Conservation (phyloP, 2,888 invertebrate genomes). For the Sylvicola cinctus region DNA sequence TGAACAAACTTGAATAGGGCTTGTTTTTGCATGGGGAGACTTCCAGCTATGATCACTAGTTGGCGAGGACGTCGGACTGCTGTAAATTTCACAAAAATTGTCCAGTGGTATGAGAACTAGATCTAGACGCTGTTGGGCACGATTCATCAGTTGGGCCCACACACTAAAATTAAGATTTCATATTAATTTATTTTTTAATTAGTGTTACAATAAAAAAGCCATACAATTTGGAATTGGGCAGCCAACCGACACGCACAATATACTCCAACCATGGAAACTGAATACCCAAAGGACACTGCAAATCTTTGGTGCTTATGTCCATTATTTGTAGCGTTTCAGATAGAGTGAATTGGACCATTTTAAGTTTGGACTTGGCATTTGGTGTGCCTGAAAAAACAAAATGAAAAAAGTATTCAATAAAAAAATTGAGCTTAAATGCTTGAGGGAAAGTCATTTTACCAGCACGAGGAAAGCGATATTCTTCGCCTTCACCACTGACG, state of each 20-base stretch:
- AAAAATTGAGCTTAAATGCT: no score
- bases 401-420: not conserved
- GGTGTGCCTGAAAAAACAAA: constrained; percentile 31
- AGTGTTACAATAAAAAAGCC: no score
- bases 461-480: constrained; percentile 68
- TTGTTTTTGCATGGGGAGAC: constrained; percentile 19
- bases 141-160: constrained; percentile 79
- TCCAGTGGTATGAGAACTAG: constrained; percentile 61
- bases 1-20: constrained; percentile 18
- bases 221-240: constrained; percentile 74
- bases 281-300: constrained; percentile 53
- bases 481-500: constrained; percentile 60
- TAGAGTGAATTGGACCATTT: constrained; percentile 61
- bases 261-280: constrained; percentile 91
- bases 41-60: constrained; percentile 23
- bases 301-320: constrained; percentile 52
- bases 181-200: not conserved
- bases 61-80: constrained; percentile 25
- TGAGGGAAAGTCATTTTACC: constrained; percentile 31
- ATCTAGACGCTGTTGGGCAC: constrained; percentile 69
- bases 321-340: constrained; percentile 39
- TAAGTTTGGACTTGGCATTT: constrained; percentile 76
- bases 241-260: constrained; percentile 88
- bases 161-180: constrained; percentile 34
- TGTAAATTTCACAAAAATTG: constrained; percentile 38